phyloP scores from a whole-genome alignment of 2,888 invertebrate species.

The Tinea trinotella region DNA sequence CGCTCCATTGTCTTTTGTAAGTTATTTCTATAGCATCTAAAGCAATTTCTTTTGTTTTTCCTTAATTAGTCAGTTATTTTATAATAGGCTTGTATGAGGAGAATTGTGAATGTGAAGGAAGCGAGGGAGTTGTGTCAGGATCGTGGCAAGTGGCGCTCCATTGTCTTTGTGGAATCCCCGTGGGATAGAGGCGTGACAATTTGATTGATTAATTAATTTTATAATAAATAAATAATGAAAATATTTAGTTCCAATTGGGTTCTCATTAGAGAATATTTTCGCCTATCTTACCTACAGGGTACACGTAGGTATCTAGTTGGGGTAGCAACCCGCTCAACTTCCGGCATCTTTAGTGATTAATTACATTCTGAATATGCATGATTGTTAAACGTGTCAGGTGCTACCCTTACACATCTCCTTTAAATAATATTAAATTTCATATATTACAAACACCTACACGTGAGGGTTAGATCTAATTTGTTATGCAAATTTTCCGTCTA shows the following conservation, averaged over 20 bases:
- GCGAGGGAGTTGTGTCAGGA: no score
- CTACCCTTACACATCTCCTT: slow-evolving; percentile 38
- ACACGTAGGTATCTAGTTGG: background rate
- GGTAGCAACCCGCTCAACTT: background rate
- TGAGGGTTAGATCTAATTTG: slow-evolving; percentile 7
- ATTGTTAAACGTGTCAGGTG: slow-evolving; percentile 53
- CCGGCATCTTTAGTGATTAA: slow-evolving; percentile 43
- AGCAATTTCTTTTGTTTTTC: no score
- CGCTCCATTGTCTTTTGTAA: no score
- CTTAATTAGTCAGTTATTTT: no score
- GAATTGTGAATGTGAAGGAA: no score
- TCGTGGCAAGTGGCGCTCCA: no score
- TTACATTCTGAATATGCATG: slow-evolving; percentile 68
- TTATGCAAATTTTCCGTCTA: slow-evolving; percentile 2
- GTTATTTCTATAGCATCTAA: no score
- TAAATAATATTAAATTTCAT: slow-evolving; percentile 28
- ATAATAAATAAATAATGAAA: background rate
- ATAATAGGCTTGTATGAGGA: no score
- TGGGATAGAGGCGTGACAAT: no score
- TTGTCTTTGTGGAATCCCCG: no score
- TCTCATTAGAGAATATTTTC: background rate
- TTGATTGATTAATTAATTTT: no score
- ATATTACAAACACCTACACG: slow-evolving; percentile 7
- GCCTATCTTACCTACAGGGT: background rate
- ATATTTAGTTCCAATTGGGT: background rate